Percentiles rank a stretch among this genome's conserved stretches.
These are phyloP conservation scores for Gavia stellata DNA, from an alignment of 2,113 vertebrate genomes.

Conservation along the genomic window DNA sequence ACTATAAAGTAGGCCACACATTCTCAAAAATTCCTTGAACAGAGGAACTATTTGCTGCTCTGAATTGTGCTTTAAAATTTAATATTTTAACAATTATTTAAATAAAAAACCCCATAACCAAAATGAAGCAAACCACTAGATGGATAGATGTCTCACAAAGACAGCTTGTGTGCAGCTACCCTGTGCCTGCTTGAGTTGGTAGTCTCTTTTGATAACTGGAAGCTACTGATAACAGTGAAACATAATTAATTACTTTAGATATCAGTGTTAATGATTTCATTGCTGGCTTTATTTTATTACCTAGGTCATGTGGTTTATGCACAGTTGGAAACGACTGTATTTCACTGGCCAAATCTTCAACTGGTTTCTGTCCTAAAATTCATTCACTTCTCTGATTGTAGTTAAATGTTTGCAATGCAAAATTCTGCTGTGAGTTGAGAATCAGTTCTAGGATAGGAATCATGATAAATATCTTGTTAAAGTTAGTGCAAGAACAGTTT, in stretches of 20 bases:
- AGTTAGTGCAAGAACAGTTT: background rate
- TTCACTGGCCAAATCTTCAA: background rate
- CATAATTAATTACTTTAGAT: background rate
- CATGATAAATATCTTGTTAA: background rate
- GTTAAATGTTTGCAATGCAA: background rate
- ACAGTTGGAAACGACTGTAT: background rate
- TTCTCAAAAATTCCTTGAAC: background rate
- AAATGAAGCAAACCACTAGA: background rate
- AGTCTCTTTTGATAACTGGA: background rate
- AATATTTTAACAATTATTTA: background rate
- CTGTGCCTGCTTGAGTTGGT: background rate
- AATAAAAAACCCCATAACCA: background rate
- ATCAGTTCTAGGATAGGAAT: background rate
- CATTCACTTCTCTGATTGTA: background rate
- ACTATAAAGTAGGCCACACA: background rate
- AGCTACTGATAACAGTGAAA: background rate
- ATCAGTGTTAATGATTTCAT: rapidly evolving
- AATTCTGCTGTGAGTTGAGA: background rate
- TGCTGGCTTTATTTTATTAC: background rate
- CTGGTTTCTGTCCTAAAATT: background rate
- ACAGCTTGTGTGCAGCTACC: background rate
- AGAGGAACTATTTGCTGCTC: background rate
- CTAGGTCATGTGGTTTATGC: background rate
- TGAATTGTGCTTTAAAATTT: background rate
- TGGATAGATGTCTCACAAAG: background rate